phyloP scores from a whole-genome alignment of 2,113 vertebrate species.

The Tetrao urogallus region DNA sequence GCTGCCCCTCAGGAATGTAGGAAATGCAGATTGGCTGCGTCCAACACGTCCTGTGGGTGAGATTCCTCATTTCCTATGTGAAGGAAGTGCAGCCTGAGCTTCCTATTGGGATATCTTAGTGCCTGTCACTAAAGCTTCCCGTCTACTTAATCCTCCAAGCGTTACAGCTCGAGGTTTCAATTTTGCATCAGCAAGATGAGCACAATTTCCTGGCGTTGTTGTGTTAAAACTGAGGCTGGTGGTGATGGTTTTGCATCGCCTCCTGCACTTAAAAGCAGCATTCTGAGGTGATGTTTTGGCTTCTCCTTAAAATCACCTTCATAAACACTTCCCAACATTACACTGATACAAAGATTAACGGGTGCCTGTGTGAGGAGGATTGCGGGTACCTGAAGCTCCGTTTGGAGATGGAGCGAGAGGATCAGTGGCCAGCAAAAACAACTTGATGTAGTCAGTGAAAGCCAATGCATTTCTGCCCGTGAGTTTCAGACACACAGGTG shows the following conservation, averaged over 20 bases:
- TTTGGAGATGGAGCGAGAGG: not conserved
- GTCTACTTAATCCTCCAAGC: not conserved
- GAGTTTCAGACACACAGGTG: not conserved
- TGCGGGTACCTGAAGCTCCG: not conserved
- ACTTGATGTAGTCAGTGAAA: not conserved
- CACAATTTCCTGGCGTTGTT: not conserved
- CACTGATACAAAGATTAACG: fast-evolving
- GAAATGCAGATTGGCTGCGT: not conserved
- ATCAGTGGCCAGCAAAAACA: not conserved
- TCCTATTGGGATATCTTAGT: not conserved
- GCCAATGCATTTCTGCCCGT: not conserved
- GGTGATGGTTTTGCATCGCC: not conserved
- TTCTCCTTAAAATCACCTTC: not conserved
- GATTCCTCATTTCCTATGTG: not conserved
- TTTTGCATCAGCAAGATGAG: not conserved
- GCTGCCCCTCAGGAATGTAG: fast-evolving
- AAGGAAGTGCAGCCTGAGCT: not conserved
- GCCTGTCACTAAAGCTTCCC: not conserved
- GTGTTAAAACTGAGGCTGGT: not conserved
- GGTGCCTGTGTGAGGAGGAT: not conserved
- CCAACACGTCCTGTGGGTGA: not conserved
- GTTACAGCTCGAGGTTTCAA: not conserved
- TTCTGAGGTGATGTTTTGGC: not conserved
- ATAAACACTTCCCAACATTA: fast-evolving
- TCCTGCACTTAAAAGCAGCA: not conserved